Conservation (phyloP, 2,113 vertebrate species). For the Aldabrachelys gigantea region DNA sequence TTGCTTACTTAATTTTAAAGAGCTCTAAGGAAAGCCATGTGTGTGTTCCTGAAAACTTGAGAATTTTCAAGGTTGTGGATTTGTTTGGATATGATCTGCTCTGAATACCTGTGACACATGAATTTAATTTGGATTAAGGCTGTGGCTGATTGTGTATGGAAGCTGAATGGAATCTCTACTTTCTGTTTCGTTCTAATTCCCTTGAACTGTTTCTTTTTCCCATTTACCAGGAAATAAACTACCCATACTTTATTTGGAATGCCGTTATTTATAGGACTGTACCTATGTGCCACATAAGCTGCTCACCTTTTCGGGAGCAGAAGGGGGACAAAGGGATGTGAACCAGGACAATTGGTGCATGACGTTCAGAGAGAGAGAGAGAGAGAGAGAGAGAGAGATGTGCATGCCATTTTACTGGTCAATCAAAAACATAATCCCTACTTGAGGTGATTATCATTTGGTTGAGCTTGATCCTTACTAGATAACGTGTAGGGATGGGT, state of each 20-base stretch:
- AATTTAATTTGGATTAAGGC: background rate
- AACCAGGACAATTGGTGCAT: background rate
- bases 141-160: background rate
- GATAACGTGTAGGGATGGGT: background rate
- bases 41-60: background rate
- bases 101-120: background rate
- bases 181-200: background rate
- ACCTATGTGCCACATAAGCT: background rate
- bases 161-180: background rate
- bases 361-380: background rate
- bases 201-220: fast-evolving
- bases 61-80: background rate
- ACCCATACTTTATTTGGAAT: fast-evolving
- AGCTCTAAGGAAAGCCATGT: background rate
- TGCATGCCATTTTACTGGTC: background rate
- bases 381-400: fast-evolving
- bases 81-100: background rate
- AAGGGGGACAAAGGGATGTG: background rate
- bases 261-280: background rate
- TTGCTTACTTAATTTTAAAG: slow-evolving; percentile 36
- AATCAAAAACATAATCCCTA: background rate
- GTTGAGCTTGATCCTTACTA: background rate
- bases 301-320: background rate
- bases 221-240: background rate
- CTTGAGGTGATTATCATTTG: background rate